Evolutionary conservation across 2,113 vertebrate genomes (phyloP).

Genomic region (Mobula hypostoma): DNA sequence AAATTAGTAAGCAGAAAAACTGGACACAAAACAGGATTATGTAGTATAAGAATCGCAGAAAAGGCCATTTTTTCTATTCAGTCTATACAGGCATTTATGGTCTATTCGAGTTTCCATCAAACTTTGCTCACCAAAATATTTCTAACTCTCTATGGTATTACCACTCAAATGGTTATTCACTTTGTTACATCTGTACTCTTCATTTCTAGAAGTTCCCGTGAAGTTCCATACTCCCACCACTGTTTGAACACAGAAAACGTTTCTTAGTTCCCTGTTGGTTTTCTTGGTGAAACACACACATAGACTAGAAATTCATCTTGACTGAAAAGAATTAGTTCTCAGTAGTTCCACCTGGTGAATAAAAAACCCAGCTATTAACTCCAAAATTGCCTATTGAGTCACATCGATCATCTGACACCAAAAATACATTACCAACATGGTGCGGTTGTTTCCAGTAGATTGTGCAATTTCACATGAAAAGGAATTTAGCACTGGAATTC

Average conservation of each 20-base stretch:
- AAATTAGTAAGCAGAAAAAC: not conserved
- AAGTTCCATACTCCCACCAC: too few species aligned
- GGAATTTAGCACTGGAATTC: not conserved
- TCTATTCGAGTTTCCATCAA: too few species aligned
- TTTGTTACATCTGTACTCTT: too few species aligned
- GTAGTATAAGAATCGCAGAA: too few species aligned
- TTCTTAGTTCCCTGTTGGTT: too few species aligned
- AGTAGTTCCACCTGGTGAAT: not conserved
- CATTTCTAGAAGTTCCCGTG: too few species aligned
- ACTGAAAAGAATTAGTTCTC: not conserved
- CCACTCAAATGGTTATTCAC: too few species aligned
- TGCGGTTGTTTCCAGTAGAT: not conserved
- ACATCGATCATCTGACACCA: not conserved
- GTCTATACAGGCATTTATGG: too few species aligned
- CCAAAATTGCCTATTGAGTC: not conserved
- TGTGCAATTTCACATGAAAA: not conserved
- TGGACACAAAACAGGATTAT: not conserved
- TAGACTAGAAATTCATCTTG: not conserved
- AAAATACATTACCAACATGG: not conserved
- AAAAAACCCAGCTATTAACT: not conserved
- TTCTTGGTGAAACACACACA: not conserved
- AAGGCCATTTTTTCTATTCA: too few species aligned
- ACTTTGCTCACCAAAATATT: too few species aligned
- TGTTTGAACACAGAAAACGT: too few species aligned
- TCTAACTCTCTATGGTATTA: too few species aligned